Evolutionary conservation across 2,797 vertebrate species (phyloP).

Genomic region (Scarus forsteni): DNA sequence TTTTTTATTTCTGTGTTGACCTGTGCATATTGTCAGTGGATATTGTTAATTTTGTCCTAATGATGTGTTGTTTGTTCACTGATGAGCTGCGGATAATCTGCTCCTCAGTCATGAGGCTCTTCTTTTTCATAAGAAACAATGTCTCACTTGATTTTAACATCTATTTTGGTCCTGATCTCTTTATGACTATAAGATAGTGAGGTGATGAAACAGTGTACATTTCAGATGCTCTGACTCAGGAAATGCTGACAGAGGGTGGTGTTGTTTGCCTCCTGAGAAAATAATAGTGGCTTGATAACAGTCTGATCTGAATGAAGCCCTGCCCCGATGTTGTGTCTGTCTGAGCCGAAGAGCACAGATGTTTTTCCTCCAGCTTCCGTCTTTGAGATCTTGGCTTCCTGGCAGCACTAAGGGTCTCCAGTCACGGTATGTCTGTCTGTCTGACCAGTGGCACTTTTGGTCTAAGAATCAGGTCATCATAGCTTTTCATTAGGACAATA

Average conservation of each 20-base stretch:
- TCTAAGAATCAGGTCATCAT: too few relatives aligned
- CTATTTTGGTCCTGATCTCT: not conserved
- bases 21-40: not conserved
- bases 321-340: slow-evolving; percentile 65
- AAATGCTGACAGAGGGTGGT: slow-evolving; percentile 13
- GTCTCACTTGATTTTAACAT: not conserved
- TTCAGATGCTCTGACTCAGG: slow-evolving; percentile 30
- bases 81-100: too few relatives aligned
- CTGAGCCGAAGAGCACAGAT: slow-evolving; percentile 49
- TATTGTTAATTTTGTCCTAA: too few relatives aligned
- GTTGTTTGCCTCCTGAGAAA: slow-evolving; percentile 51
- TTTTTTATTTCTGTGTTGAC: not conserved
- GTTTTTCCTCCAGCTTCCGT: slow-evolving; percentile 73
- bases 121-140: too few relatives aligned
- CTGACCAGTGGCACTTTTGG: too few relatives aligned
- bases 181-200: not conserved
- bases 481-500: too few relatives aligned
- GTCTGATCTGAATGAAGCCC: slow-evolving; percentile 59
- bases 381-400: slow-evolving; percentile 75
- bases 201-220: slow-evolving; percentile 13
- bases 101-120: too few relatives aligned
- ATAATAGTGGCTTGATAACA: slow-evolving; percentile 59
- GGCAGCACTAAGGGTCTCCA: slow-evolving; percentile 25
- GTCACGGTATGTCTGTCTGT: not conserved
- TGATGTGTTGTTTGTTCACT: too few relatives aligned